These are phyloP conservation scores for Odobenus rosmarus DNA, from an alignment of 2,113 vertebrate genomes.

Conservation along the genomic window DNA sequence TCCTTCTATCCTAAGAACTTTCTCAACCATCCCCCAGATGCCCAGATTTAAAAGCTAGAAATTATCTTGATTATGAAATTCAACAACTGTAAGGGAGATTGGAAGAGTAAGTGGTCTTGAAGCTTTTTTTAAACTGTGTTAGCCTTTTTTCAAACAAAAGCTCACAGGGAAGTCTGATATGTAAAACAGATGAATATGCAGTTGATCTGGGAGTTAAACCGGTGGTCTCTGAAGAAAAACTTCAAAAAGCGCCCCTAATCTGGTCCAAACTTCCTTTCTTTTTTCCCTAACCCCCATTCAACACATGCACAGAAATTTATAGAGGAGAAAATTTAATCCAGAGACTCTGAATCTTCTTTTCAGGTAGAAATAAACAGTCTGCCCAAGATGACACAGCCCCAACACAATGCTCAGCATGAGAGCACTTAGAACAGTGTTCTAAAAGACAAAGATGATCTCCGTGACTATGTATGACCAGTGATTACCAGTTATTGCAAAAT, in stretches of 20 bases:
- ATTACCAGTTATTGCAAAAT: not conserved
- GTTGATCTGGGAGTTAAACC: conserved; percentile 18
- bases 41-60: conserved; percentile 17
- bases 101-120: not conserved
- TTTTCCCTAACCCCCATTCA: not conserved
- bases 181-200: conserved; percentile 30
- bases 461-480: not conserved
- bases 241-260: conserved; percentile 60
- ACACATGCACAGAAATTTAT: not conserved
- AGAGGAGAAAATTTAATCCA: not conserved
- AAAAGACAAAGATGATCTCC: not conserved
- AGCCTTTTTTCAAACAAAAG: conserved; percentile 23
- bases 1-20: not conserved
- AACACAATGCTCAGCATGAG: not conserved
- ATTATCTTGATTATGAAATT: conserved; percentile 38
- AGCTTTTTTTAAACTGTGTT: not conserved
- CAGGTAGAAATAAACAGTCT: conserved; percentile 7
- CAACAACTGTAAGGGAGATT: not conserved
- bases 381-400: not conserved
- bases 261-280: conserved; percentile 22
- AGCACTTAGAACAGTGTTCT: not conserved
- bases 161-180: conserved; percentile 12
- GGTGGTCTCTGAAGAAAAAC: conserved; percentile 32
- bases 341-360: not conserved
- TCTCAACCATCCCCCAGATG: not conserved